Evolutionary conservation across 2,113 vertebrate species (phyloP).

Genomic region (Ciconia boyciana): DNA sequence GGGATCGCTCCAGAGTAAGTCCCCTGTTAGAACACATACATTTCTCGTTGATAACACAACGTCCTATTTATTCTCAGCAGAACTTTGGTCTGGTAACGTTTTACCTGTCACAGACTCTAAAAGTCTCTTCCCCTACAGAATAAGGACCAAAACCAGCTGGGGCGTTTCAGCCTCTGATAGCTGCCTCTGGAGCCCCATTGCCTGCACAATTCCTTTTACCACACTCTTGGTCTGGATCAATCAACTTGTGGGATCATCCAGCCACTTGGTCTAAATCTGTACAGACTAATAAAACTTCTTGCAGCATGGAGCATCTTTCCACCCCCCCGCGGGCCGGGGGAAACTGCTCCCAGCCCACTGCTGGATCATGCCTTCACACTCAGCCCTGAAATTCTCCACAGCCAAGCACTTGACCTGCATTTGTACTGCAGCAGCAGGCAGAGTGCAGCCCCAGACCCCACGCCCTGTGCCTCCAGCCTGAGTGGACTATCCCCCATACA

Average conservation of each 20-base stretch:
- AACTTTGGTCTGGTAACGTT: neutral
- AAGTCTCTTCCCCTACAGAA: neutral
- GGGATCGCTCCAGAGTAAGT: neutral
- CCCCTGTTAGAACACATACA: neutral
- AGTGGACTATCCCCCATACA: too few relatives aligned
- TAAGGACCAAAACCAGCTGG: neutral
- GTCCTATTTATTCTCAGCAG: neutral
- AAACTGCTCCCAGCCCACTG: neutral
- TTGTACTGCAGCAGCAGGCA: neutral
- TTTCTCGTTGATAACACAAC: neutral
- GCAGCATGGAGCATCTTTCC: neutral
- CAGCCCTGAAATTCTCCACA: neutral
- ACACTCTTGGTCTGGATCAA: neutral
- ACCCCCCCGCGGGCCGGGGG: fast-evolving
- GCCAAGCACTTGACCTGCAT: neutral
- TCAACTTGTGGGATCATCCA: neutral
- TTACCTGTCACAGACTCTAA: neutral
- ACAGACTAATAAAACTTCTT: neutral
- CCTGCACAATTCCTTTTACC: neutral
- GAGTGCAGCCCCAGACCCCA: neutral
- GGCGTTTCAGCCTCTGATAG: neutral
- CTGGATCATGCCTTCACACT: neutral
- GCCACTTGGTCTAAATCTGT: neutral
- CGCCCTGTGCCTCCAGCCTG: neutral
- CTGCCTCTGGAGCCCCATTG: neutral